These are phyloP conservation scores for Tichodroma muraria DNA, from an alignment of 2,113 vertebrate species.

Conservation along the genomic window DNA sequence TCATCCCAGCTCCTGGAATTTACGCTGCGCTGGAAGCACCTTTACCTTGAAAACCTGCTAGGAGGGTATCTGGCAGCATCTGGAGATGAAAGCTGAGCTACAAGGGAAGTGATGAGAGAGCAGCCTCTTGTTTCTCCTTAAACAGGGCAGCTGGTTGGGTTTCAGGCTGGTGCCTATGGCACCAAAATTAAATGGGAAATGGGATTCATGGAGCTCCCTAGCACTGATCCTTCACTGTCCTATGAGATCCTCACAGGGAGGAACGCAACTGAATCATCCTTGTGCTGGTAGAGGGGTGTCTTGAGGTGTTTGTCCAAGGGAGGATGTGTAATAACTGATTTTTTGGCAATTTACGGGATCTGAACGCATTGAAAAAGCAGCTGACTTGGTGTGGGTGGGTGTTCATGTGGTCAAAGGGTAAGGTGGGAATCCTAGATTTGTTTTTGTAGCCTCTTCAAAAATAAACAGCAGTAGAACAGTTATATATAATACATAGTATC, in stretches of 20 bases:
- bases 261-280: accelerated
- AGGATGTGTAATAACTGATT: accelerated
- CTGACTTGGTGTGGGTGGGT: no score
- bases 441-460: background rate
- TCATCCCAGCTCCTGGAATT: background rate
- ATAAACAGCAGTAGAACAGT: accelerated
- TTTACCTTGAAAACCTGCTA: background rate
- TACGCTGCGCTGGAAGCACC: accelerated
- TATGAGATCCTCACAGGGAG: accelerated
- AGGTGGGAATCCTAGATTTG: background rate
- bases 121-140: background rate
- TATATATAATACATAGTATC: background rate
- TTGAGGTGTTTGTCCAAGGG: background rate
- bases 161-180: background rate
- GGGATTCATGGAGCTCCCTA: accelerated
- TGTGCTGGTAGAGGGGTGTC: background rate
- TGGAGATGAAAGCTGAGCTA: background rate
- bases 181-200: background rate
- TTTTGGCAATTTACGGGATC: background rate
- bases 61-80: background rate
- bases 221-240: accelerated
- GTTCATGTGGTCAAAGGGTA: background rate
- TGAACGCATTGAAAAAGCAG: accelerated
- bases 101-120: background rate
- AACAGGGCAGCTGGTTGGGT: background rate